Conservation (phyloP, 2,797 vertebrate genomes). For the Cossypha polioptera region DNA sequence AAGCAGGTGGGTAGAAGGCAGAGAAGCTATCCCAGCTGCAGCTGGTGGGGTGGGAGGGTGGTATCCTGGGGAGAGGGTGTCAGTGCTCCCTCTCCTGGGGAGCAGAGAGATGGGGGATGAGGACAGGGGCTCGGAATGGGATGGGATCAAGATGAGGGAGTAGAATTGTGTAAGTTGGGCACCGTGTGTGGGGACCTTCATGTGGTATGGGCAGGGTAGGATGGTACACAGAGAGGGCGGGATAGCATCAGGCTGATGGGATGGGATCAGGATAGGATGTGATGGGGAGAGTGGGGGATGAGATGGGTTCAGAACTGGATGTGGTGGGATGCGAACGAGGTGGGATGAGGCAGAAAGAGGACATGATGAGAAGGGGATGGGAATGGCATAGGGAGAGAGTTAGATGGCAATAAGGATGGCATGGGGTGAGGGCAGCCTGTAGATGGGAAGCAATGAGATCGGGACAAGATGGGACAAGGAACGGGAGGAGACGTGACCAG, state of each 20-base stretch:
- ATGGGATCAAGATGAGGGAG: background rate
- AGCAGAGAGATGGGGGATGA: background rate
- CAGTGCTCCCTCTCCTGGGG: background rate
- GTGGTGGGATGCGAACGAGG: background rate
- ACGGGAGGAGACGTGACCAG: background rate
- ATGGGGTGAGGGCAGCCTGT: background rate
- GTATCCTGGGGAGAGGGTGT: background rate
- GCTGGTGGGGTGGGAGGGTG: background rate
- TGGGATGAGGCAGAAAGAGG: background rate
- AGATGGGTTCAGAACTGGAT: background rate
- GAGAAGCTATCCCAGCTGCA: background rate
- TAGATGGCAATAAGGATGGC: background rate
- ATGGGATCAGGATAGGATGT: background rate
- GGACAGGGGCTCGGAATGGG: background rate
- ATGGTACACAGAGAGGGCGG: background rate
- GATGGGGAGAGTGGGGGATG: background rate
- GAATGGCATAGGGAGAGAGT: background rate
- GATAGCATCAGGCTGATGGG: background rate
- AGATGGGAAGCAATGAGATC: background rate
- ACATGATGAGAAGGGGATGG: background rate
- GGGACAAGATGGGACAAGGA: background rate
- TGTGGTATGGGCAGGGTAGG: background rate
- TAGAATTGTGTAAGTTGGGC: background rate
- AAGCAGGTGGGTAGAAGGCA: background rate
- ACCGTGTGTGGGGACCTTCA: too few relatives aligned